Evolutionary conservation across 2,113 vertebrate species (phyloP).

Genomic region (Grammomys surdaster): DNA sequence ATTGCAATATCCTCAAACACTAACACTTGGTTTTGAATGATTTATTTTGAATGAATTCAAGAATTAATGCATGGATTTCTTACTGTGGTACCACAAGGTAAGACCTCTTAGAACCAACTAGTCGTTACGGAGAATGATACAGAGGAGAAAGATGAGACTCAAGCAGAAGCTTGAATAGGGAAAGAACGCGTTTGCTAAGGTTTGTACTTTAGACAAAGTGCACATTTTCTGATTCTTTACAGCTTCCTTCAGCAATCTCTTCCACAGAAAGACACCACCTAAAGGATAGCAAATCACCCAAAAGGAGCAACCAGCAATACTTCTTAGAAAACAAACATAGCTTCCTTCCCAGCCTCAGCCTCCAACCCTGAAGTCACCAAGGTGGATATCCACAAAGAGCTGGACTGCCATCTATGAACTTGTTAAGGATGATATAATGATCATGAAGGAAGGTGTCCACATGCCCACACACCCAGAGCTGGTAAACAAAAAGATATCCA

Average conservation of each 20-base stretch:
- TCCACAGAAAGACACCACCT: neutral
- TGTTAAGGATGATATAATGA: neutral
- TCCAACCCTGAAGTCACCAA: neutral
- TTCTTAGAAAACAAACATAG: neutral
- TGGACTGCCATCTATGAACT: neutral
- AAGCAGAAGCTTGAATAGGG: neutral
- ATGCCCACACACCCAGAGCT: neutral
- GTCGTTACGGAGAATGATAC: neutral
- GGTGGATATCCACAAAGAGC: neutral
- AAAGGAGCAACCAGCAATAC: neutral
- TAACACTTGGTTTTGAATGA: conserved; percentile 3
- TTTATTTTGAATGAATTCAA: too few relatives aligned
- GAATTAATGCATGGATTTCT: neutral
- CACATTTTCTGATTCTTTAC: neutral
- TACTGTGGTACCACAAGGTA: neutral
- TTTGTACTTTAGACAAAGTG: neutral
- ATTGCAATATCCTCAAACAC: neutral
- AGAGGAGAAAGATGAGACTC: neutral
- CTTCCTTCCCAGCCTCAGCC: neutral
- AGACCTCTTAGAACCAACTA: neutral
- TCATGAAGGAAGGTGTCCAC: neutral
- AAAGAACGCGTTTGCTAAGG: neutral
- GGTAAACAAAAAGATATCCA: neutral
- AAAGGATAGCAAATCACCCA: conserved; percentile 19
- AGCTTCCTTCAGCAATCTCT: neutral